A percentile compares a stretch with the other conserved stretches of the same genome.
Evolutionary conservation across 2,888 invertebrate genomes (phyloP).

Genomic region (Amblyteles armatorius): DNA sequence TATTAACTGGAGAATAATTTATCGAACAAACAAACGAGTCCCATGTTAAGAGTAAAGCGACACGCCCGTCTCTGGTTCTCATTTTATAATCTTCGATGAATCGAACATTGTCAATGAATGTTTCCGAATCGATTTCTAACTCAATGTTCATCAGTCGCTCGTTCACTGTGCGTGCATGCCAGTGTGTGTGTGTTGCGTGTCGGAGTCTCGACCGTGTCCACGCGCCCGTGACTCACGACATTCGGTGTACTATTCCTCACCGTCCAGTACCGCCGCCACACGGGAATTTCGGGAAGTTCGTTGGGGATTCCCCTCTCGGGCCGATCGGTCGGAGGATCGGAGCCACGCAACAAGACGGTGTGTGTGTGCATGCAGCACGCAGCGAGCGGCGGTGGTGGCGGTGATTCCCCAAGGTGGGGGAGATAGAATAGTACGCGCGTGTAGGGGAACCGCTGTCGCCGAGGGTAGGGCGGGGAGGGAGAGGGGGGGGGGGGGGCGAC

Average conservation of each 20-base stretch:
- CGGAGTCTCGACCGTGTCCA: constrained; percentile 32
- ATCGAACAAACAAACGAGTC: no score
- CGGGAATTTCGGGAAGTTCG: constrained; percentile 82
- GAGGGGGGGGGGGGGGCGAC: constrained; percentile 48
- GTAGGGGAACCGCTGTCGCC: constrained; percentile 62
- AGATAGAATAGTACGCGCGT: constrained; percentile 57
- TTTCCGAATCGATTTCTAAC: no score
- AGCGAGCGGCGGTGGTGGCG: constrained; percentile 16
- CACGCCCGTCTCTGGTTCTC: no score
- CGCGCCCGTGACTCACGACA: constrained; percentile 79
- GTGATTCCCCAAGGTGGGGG: constrained; percentile 63
- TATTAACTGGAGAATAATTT: no score
- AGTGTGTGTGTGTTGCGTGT: constrained; percentile 27
- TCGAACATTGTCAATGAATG: no score
- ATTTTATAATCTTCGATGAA: no score
- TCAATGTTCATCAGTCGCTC: constrained; percentile 21
- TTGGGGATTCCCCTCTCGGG: constrained; percentile 77
- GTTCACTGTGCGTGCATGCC: constrained; percentile 2
- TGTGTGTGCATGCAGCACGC: constrained; percentile 43
- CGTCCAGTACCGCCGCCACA: constrained; percentile 82
- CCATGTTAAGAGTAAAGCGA: no score
- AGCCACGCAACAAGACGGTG: constrained; percentile 19
- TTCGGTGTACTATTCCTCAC: constrained; percentile 72
- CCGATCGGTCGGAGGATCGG: constrained; percentile 62
- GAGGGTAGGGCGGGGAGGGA: constrained; percentile 47